Evolutionary conservation across 2,113 vertebrate species (phyloP).

Genomic region (Datnioides undecimradiatus): DNA sequence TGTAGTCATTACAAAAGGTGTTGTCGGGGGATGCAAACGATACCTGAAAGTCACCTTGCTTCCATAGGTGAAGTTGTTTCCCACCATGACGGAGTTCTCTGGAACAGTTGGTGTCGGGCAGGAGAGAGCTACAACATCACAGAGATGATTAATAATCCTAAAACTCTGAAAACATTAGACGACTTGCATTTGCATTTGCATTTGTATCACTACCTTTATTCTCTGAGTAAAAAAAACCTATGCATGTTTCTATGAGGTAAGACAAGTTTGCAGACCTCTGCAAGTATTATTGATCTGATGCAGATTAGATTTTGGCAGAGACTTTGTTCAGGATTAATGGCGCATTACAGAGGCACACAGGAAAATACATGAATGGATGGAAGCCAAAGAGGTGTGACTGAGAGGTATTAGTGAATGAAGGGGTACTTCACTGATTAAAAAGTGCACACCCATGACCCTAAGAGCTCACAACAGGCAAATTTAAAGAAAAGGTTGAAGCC

Average conservation of each 20-base stretch:
- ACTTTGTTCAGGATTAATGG: not conserved
- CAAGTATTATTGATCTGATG: not conserved
- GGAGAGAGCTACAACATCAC: constrained; percentile 86
- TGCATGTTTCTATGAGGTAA: not conserved
- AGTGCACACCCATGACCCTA: not conserved
- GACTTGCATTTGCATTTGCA: not conserved
- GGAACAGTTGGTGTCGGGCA: constrained; percentile 87
- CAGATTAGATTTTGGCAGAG: constrained; percentile 10
- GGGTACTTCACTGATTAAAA: not conserved
- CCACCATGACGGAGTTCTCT: constrained; percentile 87
- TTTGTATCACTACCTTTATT: not conserved
- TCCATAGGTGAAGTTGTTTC: constrained; percentile 90
- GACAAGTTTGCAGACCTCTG: not conserved
- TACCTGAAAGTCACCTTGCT: constrained; percentile 96
- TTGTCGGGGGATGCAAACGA: constrained; percentile 64
- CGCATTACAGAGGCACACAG: not conserved
- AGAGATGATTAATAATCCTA: not conserved
- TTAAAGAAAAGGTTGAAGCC: not conserved
- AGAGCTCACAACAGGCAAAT: not conserved
- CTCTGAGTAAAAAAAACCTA: not conserved
- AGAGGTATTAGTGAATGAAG: not conserved
- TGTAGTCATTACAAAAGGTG: constrained; percentile 6
- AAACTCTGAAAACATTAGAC: not conserved
- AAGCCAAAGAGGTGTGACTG: not conserved
- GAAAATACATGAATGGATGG: not conserved